A percentile compares a stretch with the other conserved stretches of the same genome.
These are phyloP conservation scores for Chrysochloris asiatica DNA, from an alignment of 2,113 vertebrate species.

Conservation along the genomic window DNA sequence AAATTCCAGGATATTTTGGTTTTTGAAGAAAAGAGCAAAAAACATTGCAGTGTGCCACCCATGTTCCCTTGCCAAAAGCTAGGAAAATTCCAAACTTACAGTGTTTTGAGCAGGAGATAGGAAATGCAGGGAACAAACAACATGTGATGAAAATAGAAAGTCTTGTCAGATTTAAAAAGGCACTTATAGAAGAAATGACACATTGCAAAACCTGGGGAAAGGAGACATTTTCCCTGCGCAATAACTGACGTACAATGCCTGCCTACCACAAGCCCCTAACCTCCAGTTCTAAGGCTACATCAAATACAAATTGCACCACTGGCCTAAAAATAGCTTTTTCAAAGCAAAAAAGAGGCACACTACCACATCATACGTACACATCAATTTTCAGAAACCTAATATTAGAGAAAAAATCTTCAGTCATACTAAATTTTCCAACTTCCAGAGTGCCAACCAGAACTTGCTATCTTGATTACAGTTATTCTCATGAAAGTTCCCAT, in stretches of 20 bases:
- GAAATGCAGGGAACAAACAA: background rate
- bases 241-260: background rate
- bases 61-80: background rate
- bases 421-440: slow-evolving; percentile 17
- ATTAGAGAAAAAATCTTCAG: background rate
- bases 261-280: background rate
- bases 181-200: background rate
- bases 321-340: background rate
- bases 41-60: background rate
- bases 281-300: background rate
- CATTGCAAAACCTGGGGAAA: background rate
- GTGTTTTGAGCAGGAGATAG: background rate
- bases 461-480: slow-evolving; percentile 40
- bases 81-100: background rate
- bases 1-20: background rate
- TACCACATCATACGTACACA: background rate
- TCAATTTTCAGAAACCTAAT: slow-evolving; percentile 51
- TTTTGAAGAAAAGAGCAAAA: background rate
- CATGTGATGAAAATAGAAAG: background rate
- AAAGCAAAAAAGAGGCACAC: background rate
- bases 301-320: background rate
- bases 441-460: background rate
- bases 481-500: slow-evolving; percentile 22
- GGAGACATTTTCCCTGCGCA: background rate
- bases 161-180: background rate